These are phyloP conservation scores for Pemphredon lugubris DNA, from an alignment of 2,888 invertebrate species.

Conservation along the genomic window DNA sequence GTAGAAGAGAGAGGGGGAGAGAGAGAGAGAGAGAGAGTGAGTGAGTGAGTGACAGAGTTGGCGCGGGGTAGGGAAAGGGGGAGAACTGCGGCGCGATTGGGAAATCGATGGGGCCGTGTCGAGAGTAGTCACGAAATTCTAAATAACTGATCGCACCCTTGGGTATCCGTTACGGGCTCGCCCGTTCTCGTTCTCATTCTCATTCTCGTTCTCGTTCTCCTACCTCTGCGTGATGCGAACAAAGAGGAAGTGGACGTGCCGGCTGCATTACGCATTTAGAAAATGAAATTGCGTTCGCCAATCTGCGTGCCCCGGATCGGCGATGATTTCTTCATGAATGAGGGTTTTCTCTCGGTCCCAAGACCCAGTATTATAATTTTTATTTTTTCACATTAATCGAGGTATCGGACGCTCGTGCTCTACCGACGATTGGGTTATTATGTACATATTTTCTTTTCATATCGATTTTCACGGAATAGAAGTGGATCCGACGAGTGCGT, in stretches of 20 bases:
- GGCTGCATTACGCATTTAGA: slow-evolving; percentile 70
- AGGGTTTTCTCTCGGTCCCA: too few relatives aligned
- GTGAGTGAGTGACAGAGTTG: too few relatives aligned
- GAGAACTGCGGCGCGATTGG: slow-evolving; percentile 42
- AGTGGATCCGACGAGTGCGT: too few relatives aligned
- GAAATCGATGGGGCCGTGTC: slow-evolving; percentile 62
- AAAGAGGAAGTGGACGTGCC: slow-evolving; percentile 16
- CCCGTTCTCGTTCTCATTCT: slow-evolving; percentile 24
- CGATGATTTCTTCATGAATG: slow-evolving; percentile 64
- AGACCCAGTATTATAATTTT: too few relatives aligned
- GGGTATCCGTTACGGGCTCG: slow-evolving; percentile 45
- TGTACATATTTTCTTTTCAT: too few relatives aligned
- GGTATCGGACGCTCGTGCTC: too few relatives aligned
- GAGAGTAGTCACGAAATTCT: slow-evolving; percentile 66
- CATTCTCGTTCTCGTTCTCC: slow-evolving; percentile 13
- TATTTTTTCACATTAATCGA: too few relatives aligned
- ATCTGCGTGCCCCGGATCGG: slow-evolving; percentile 54
- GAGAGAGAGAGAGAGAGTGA: too few relatives aligned
- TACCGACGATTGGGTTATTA: too few relatives aligned
- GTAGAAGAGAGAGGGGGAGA: too few relatives aligned
- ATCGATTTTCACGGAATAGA: too few relatives aligned
- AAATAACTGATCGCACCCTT: slow-evolving; percentile 74
- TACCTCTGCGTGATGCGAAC: slow-evolving; percentile 5
- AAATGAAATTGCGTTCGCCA: slow-evolving; percentile 73
- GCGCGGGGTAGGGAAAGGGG: too few relatives aligned